phyloP scores from a whole-genome alignment of 2,113 vertebrate genomes.

The Anhinga anhinga region DNA sequence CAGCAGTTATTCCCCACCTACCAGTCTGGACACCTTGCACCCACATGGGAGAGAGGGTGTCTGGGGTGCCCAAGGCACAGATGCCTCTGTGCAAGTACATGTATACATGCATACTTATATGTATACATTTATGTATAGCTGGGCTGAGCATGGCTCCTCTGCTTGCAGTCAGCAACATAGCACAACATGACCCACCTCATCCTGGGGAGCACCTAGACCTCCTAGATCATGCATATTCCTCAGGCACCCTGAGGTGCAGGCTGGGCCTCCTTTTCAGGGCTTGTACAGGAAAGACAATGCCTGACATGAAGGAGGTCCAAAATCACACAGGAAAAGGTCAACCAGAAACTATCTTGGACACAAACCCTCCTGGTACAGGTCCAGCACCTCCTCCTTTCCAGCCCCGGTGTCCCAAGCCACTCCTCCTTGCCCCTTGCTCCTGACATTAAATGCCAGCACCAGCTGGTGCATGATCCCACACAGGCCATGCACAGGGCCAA shows the following conservation, averaged over 20 bases:
- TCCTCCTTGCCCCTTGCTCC: background rate
- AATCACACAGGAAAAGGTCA: background rate
- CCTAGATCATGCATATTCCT: background rate
- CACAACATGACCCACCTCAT: background rate
- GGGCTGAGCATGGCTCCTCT: background rate
- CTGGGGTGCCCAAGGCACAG: background rate
- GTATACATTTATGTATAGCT: background rate
- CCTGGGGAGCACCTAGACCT: background rate
- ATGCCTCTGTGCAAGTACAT: background rate
- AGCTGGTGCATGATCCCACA: background rate
- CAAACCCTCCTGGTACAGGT: background rate
- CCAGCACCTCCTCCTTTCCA: background rate
- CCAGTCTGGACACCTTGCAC: background rate
- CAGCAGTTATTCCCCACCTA: background rate
- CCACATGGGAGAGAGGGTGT: background rate
- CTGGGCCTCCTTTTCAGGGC: background rate
- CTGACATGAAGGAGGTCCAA: background rate
- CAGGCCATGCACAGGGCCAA: background rate
- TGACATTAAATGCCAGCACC: background rate
- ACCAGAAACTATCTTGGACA: background rate
- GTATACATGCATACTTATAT: too few relatives aligned
- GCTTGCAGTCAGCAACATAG: background rate
- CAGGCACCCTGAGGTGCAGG: background rate
- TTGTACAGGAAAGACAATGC: background rate
- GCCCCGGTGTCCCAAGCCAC: background rate